phyloP scores from a whole-genome alignment of 1,140 invertebrate species.

The Brachionus sp. region DNA sequence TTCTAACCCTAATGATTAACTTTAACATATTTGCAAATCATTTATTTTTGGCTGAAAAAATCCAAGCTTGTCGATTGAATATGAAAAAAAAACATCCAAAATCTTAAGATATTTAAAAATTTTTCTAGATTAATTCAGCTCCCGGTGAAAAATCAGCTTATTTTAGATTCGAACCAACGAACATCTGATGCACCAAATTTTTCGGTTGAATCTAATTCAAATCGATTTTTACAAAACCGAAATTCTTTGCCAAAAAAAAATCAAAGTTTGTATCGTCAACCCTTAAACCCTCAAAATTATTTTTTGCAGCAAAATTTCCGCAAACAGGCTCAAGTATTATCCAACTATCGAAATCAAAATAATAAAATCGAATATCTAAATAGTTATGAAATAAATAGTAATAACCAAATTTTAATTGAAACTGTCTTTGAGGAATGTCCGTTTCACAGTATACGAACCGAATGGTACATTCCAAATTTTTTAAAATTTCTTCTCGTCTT shows the following conservation, averaged over 20 bases:
- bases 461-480: constrained; percentile 57
- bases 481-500: constrained; percentile 33
- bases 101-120: neutral
- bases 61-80: neutral
- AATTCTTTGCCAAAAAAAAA: neutral
- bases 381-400: constrained; percentile 3
- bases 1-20: neutral
- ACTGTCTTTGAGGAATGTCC: constrained; percentile 58
- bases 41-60: neutral
- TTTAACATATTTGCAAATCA: neutral
- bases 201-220: neutral
- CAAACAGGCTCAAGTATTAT: constrained; percentile 54
- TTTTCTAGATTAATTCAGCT: constrained; percentile 32
- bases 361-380: constrained; percentile 47
- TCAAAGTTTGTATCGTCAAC: neutral
- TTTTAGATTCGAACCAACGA: neutral
- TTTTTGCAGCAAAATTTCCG: constrained; percentile 51
- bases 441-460: constrained; percentile 59
- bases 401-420: constrained; percentile 48
- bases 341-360: constrained; percentile 47
- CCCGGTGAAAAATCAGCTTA: neutral
- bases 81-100: neutral
- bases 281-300: neutral
- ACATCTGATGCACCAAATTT: neutral
- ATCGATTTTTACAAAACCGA: neutral